Evolutionary conservation across 2,113 vertebrate genomes (phyloP), one percentile per base, ranked within the genome.

Genomic region (Malurus melanocephalus): DNA sequence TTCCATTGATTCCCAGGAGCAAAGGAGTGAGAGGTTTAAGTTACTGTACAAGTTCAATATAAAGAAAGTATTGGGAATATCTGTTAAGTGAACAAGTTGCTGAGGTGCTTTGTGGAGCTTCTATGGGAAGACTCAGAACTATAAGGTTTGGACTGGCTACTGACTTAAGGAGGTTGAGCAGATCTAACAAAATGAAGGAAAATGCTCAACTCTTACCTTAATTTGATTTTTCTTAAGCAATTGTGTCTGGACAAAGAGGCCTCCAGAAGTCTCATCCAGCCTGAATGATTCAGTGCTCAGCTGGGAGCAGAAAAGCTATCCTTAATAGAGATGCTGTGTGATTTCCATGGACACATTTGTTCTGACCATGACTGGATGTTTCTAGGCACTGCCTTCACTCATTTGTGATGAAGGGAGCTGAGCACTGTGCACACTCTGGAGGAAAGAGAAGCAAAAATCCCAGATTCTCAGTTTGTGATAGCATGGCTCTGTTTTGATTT

Each of bases 371-470:
- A 2, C 11, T 45, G 28, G 3, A 9, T 18, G 17, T 85, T 48
- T 53, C 5, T 15, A 40, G 80, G 30, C 11, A 1, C 22, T 43
- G 1, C 33, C 30, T 69, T 73, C 43, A 3, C 22, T n/a, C 5
- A 3, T 18, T 12, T 61, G 21, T 33, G 66, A 12, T 42, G 59
- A 40, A 49, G 62, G 45, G 52, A 40, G 35, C 10, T 7, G 16
- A 51, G 26, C 13, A 0, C 28, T 10, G 19, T 14, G 7, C 3
- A 0, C 49, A 55, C 35, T 80, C 46, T 55, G 43, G 12, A 26
- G 49, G 8, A 2, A 3, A 43, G 18, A 42, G 3, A 30, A 26
- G 17, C 22, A 77, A 38, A 73, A 40, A 45, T 18, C 13, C 51
- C 17, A 4, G 1, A 5, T 13, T 40, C 8, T 19, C 28, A 7